phyloP scores from a whole-genome alignment of 2,888 invertebrate species.

The Conomelus anceps region DNA sequence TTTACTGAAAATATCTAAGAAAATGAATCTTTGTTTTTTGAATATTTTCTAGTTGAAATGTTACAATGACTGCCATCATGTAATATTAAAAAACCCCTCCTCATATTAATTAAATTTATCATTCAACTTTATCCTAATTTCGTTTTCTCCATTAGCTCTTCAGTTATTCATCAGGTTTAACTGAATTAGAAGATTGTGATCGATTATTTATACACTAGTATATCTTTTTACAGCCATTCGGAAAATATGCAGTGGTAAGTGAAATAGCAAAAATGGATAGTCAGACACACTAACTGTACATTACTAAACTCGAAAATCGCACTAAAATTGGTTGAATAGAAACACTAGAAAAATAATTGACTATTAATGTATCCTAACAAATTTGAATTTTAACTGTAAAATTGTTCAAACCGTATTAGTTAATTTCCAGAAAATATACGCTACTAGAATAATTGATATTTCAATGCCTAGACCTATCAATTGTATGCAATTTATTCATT shows the following conservation, averaged over 20 bases:
- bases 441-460: background rate
- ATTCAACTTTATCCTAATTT: background rate
- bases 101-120: background rate
- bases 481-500: background rate
- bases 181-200: background rate
- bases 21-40: background rate
- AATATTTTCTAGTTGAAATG: background rate
- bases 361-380: background rate
- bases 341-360: background rate
- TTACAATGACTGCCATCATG: background rate
- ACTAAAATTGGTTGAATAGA: background rate
- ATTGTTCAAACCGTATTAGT: background rate
- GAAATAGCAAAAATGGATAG: background rate
- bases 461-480: background rate
- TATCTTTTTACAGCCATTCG: conserved; percentile 8
- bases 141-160: no score
- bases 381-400: background rate
- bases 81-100: no score
- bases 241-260: conserved; percentile 12
- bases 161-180: background rate
- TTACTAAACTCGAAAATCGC: background rate
- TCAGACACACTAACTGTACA: background rate
- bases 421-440: background rate
- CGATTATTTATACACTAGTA: background rate
- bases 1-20: no score